Evolutionary conservation across 2,888 invertebrate genomes (phyloP), one percentile per base, ranked within the genome.

Genomic region (Caenorhabditis becei): DNA sequence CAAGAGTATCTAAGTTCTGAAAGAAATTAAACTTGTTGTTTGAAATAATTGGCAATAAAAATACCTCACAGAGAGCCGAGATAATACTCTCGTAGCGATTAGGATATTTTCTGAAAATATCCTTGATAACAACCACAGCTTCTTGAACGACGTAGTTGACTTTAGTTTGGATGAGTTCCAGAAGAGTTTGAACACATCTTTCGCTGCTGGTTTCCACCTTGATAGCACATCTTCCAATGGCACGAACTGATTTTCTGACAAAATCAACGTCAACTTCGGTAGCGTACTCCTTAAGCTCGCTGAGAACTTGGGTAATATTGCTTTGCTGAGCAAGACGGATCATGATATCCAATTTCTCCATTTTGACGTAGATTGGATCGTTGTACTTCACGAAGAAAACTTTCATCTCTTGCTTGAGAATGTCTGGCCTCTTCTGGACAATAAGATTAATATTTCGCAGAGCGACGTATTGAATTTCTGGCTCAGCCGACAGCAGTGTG

Each of bases 41-140:
- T 67, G 8, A 28, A 11, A 44, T 1, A 4, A n/a, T n/a, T 47
- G 0, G 28, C 1, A 24, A 16, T 18, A 16, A 59, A 16, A 8
- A 18, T 5, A 83, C 83, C 72, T 99, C 99, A 92, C 99, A 99
- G 7, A 99, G 93, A 0, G 98, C 99, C 82, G 97, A 97, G 91
- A 99, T 99, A 91, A 99, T 99, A 92, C 97, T 97, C 93, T 99
- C 99, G 91, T 99, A 99, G 92, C 99, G 97, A 92, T 99, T 99
- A 11, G 99, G 99, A 92, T 99, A 99, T 92, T 99, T 93, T 65
- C 93, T 90, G 91, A 93, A 93, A 74, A 93, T 93, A 82, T 93
- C 93, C 92, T 99, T 99, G 91, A 99, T 99, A 24, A 99, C 99
- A 14, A 99, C 99, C 83, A 99, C 97, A 0, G 99, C 99, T 92